Evolutionary conservation across 2,888 invertebrate genomes (phyloP).

Genomic region (Seira ritae): DNA sequence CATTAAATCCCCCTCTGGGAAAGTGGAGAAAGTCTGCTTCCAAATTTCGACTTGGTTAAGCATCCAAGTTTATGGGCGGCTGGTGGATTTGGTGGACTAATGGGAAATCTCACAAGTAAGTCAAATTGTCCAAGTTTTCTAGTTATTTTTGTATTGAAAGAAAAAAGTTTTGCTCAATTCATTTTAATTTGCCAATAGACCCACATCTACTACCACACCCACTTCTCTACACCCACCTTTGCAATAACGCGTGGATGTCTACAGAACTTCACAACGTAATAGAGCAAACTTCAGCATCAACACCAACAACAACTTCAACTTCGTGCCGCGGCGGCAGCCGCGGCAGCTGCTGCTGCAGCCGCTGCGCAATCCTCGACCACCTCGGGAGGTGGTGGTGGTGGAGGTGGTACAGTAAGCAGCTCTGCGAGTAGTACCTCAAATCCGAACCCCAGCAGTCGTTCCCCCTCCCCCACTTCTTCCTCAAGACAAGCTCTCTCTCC

Average conservation of each 20-base stretch:
- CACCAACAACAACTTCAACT: slow-evolving; percentile 69
- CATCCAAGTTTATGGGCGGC: slow-evolving; percentile 70
- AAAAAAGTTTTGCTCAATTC: background rate
- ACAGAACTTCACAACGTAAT: slow-evolving; percentile 72
- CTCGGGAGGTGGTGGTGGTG: slow-evolving; percentile 21
- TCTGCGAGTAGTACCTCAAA: slow-evolving; percentile 49
- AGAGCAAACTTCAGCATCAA: slow-evolving; percentile 71
- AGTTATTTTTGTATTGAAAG: background rate
- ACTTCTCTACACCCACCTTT: slow-evolving; percentile 71
- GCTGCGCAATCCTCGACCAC: slow-evolving; percentile 6
- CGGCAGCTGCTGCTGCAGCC: slow-evolving; percentile 46
- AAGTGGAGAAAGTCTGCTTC: slow-evolving; percentile 33
- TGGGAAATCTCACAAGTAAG: slow-evolving; percentile 59
- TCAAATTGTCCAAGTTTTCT: background rate
- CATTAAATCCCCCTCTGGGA: background rate
- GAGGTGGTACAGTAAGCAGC: slow-evolving; percentile 43
- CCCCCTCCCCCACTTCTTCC: slow-evolving; percentile 58
- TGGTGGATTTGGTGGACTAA: slow-evolving; percentile 57
- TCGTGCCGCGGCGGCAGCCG: slow-evolving; percentile 43
- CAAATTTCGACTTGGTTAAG: slow-evolving; percentile 69
- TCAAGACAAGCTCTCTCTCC: slow-evolving; percentile 47
- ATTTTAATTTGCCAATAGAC: slow-evolving; percentile 13
- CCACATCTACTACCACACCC: slow-evolving; percentile 71
- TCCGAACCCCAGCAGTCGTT: slow-evolving; percentile 48
- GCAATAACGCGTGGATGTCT: slow-evolving; percentile 73